Conservation (phyloP, 2,113 vertebrate genomes). For the Xenus cinereus region DNA sequence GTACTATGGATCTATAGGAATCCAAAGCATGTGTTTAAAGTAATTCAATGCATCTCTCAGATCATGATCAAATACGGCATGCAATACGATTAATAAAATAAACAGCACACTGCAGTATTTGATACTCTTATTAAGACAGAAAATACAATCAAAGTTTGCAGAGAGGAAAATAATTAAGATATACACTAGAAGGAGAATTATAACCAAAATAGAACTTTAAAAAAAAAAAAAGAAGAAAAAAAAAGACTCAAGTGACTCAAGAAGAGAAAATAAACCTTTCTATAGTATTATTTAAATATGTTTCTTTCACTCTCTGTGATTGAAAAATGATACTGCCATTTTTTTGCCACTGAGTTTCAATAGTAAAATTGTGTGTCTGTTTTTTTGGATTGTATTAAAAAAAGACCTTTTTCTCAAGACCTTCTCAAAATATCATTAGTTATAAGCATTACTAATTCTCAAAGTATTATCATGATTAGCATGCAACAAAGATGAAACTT, state of each 20-base stretch:
- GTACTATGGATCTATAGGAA: constrained; percentile 86
- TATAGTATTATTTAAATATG: background rate
- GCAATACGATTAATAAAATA: constrained; percentile 63
- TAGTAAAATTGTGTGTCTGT: background rate
- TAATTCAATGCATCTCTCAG: constrained; percentile 76
- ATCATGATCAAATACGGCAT: constrained; percentile 73
- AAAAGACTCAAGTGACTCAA: background rate
- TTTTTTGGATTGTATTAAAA: background rate
- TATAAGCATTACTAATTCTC: background rate
- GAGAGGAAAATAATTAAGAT: constrained; percentile 42
- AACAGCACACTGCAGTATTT: constrained; percentile 46
- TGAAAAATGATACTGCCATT: background rate
- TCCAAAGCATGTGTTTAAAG: constrained; percentile 85
- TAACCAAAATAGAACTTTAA: background rate
- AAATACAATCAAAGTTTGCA: constrained; percentile 9
- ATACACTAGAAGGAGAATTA: constrained; percentile 17
- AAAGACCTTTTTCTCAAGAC: background rate
- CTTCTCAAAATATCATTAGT: background rate
- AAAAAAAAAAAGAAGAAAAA: background rate
- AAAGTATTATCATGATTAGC: background rate
- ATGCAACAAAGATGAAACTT: background rate
- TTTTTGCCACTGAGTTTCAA: background rate
- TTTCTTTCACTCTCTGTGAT: background rate
- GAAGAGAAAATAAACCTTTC: background rate
- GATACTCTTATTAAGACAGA: constrained; percentile 16